A percentile compares a stretch with the other conserved stretches of the same genome.
Evolutionary conservation across 1,140 invertebrate genomes (phyloP).

Genomic region (Procambarus virginalis): DNA sequence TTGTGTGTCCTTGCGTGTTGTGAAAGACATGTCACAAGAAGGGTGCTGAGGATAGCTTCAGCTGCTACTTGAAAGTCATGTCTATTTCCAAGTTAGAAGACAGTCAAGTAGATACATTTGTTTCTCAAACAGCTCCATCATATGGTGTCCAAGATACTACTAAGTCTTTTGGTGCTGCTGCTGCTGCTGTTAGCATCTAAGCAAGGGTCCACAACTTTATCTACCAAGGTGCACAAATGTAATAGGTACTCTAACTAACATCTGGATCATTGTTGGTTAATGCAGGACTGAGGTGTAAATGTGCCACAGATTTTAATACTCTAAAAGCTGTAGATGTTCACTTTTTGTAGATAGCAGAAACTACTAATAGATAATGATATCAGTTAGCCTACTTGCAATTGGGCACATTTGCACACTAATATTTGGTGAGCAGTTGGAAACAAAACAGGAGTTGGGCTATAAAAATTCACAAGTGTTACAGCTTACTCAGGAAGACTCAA

Average conservation of each 20-base stretch:
- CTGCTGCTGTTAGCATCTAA: conserved; percentile 6
- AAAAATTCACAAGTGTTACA: conserved; percentile 5
- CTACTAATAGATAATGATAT: background rate
- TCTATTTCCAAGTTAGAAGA: conserved; percentile 10
- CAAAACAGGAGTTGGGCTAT: background rate
- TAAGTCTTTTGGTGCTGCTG: background rate
- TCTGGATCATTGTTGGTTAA: conserved; percentile 20
- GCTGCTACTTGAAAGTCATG: conserved; percentile 3
- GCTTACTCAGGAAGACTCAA: conserved; percentile 49
- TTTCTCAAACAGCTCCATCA: conserved; percentile 21
- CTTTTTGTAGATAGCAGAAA: background rate
- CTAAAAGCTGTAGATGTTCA: conserved; percentile 7
- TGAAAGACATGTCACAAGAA: conserved; percentile 43
- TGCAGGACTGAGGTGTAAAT: conserved; percentile 31
- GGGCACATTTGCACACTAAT: background rate
- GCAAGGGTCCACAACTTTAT: conserved; percentile 20
- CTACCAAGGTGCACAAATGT: conserved; percentile 21
- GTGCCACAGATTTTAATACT: conserved; percentile 27
- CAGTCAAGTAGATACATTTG: conserved; percentile 10
- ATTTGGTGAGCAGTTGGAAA: background rate
- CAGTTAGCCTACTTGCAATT: background rate
- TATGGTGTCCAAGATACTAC: conserved; percentile 1
- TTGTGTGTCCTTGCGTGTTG: conserved; percentile 59
- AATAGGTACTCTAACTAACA: background rate
- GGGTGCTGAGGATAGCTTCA: conserved; percentile 10